Evolutionary conservation across 2,888 invertebrate species (phyloP), one percentile per base, ranked within the genome.

Genomic region (Dusona sp.): DNA sequence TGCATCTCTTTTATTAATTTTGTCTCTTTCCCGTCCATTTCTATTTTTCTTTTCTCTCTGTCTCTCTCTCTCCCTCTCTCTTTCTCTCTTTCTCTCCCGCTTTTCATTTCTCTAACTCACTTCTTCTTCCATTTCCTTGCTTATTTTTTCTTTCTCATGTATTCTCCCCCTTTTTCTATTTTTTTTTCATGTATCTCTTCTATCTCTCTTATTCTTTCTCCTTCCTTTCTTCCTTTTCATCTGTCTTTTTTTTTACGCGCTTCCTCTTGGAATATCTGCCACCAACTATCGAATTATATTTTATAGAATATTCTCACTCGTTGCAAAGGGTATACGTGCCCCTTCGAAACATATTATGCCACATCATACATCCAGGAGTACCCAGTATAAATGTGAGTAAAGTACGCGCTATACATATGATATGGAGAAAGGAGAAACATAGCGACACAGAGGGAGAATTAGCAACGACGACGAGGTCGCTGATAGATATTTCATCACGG

Each of bases 401-500:
- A 42, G n/a, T 11, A 54, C 25, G 64, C 38, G 3, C 64, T 38
- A 1, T 61, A 61, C 16, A 16, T 3, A 72, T 51, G 29, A 38
- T 73, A 22, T 38, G 22, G 11, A 16, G 16, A 73, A 36, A 73
- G 19, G 22, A 73, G 57, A 38, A 57, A 54, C 54, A 38, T 38
- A 54, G 72, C 8, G 38, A 9, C 36, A 22, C n/a, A 13, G 22
- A 70, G 48, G 29, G 29, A 70, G 29, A 68, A 57, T 54, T n/a
- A 38, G 51, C 70, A 22, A 51, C 73, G 67, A 57, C 81, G 75
- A 72, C 72, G 79, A 74, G 79, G 74, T 73, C 33, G 42, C 74
- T 81, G 75, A 83, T 86, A 86, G 80, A 82, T 84, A 84, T 86
- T 86, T 84, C 84, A 84, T 84, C 81, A 61, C 68, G 74, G 42